Conservation (phyloP, 2,797 vertebrate species). For the Etheostoma perlongum region DNA sequence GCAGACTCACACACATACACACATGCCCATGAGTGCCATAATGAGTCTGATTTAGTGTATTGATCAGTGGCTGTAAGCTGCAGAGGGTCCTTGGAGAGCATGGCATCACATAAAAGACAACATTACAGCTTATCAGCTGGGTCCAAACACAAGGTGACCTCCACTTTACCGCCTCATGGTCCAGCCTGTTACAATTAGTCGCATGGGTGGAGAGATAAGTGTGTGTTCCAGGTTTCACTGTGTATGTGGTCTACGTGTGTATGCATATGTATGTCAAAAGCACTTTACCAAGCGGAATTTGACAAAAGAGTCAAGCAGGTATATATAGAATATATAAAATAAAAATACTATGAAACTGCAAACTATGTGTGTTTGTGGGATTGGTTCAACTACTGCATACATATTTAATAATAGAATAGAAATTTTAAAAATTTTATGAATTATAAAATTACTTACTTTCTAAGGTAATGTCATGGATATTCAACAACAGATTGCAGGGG, state of each 20-base stretch:
- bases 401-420: neutral
- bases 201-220: conserved; percentile 63
- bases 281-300: neutral
- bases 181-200: conserved; percentile 66
- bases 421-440: neutral
- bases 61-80: conserved; percentile 76
- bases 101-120: conserved; percentile 80
- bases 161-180: conserved; percentile 71
- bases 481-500: neutral
- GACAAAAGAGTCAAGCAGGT: neutral
- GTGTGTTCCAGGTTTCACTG: conserved; percentile 22
- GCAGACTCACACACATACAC: conserved; percentile 37
- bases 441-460: neutral
- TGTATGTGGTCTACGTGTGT: conserved; percentile 17
- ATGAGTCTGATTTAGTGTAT: conserved; percentile 80
- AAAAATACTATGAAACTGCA: neutral
- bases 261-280: conserved; percentile 11
- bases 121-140: conserved; percentile 78
- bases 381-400: neutral
- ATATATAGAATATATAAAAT: neutral
- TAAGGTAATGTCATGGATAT: neutral
- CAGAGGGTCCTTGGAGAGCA: conserved; percentile 70
- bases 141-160: conserved; percentile 80
- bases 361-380: neutral
- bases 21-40: conserved; percentile 59